A percentile compares a stretch with the other conserved stretches of the same genome.
Evolutionary conservation across 2,113 vertebrate genomes (phyloP).

Genomic region (Propithecus coquereli): DNA sequence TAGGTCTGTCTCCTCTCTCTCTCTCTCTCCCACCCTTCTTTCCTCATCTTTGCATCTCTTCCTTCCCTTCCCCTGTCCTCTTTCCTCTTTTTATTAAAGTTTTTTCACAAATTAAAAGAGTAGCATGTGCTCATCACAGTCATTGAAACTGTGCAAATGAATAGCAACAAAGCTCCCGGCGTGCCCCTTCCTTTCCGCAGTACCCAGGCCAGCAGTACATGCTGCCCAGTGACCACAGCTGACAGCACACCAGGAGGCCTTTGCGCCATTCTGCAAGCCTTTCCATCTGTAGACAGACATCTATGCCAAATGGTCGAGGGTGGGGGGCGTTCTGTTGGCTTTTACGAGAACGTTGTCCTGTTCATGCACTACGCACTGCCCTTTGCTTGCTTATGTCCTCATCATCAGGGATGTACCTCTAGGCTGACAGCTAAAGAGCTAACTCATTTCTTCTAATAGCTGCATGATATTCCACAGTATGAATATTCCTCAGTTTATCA

Average conservation of each 20-base stretch:
- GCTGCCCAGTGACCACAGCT: fast-evolving
- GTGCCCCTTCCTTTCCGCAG: fast-evolving
- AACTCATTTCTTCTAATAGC: neutral
- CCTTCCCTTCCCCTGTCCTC: neutral
- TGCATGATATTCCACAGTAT: neutral
- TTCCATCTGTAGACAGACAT: fast-evolving
- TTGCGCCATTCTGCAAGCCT: neutral
- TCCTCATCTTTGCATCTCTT: neutral
- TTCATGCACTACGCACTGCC: fast-evolving
- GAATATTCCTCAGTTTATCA: neutral
- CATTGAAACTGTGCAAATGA: fast-evolving
- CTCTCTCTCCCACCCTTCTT: too few species aligned
- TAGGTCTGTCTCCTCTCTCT: neutral
- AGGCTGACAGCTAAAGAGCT: neutral
- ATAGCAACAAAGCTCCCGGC: too few species aligned
- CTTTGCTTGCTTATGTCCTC: neutral
- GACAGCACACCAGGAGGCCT: neutral
- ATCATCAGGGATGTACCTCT: fast-evolving
- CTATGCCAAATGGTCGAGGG: fast-evolving
- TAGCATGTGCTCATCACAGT: neutral
- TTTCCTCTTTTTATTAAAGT: neutral
- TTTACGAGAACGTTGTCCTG: fast-evolving
- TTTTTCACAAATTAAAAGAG: neutral
- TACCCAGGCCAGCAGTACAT: fast-evolving
- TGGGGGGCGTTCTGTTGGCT: neutral